A percentile compares a stretch with the other conserved stretches of the same genome.
Evolutionary conservation across 35 echinoderm and acorn worm species (phyloP).

Genomic region (Hemicentrotus pulcherrimus): DNA sequence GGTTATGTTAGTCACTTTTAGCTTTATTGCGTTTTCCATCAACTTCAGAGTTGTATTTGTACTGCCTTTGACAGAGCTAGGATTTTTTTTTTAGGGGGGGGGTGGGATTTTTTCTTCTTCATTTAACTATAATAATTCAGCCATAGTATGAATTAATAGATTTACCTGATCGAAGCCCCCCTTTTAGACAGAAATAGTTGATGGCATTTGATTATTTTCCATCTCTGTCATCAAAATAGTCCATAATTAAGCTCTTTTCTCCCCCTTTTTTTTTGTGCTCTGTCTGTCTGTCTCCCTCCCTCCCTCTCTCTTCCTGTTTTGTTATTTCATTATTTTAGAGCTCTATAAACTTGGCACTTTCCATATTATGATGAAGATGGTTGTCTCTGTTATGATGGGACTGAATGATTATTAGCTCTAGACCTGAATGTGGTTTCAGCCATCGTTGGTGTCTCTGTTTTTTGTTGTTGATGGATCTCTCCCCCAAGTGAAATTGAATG

Average conservation of each 20-base stretch:
- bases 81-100: no score
- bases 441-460: neutral
- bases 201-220: no score
- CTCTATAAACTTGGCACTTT: neutral
- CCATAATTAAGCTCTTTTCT: neutral
- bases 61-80: neutral
- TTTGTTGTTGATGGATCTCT: neutral
- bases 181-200: no score
- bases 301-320: neutral
- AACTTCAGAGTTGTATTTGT: neutral
- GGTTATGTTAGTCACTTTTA: neutral
- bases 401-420: neutral
- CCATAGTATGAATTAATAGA: no score
- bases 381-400: neutral
- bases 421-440: neutral
- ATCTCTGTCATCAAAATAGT: no score
- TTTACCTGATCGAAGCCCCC: no score
- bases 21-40: neutral
- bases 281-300: neutral
- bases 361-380: neutral
- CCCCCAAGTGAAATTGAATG: neutral
- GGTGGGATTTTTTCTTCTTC: no score
- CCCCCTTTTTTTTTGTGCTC: neutral
- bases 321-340: neutral
- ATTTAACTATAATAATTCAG: no score